Conservation (phyloP, 2,113 vertebrate species). For the Galemys pyrenaicus region DNA sequence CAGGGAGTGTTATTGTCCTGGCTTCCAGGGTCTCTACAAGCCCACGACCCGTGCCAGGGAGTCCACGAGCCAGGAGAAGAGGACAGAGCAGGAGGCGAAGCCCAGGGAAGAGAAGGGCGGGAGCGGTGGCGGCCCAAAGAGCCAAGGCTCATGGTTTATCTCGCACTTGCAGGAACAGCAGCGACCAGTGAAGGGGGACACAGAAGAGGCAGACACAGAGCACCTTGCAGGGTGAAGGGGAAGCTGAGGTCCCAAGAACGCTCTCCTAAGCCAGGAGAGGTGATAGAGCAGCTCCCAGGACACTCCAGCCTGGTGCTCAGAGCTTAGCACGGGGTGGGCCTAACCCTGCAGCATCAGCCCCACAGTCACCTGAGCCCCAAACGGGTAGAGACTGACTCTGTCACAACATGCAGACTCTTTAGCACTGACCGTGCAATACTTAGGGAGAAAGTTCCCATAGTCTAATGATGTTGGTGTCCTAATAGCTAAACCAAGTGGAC, state of each 20-base stretch:
- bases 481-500: background rate
- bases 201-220: background rate
- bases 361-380: background rate
- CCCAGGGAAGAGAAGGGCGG: background rate
- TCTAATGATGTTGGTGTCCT: background rate
- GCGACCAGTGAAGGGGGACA: background rate
- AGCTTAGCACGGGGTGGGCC: background rate
- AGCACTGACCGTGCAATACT: background rate
- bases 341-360: background rate
- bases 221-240: background rate
- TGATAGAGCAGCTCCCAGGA: background rate
- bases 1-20: background rate
- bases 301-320: background rate
- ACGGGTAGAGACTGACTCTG: background rate
- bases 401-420: background rate
- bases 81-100: background rate
- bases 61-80: background rate
- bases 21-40: background rate
- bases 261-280: background rate
- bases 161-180: background rate
- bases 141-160: background rate
- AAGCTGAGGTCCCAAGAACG: background rate
- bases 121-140: background rate
- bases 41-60: too few relatives aligned
- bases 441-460: background rate